Percentiles rank a stretch among this genome's conserved stretches.
Evolutionary conservation across 2,888 invertebrate species (phyloP).

Genomic region (Coleophora deauratella): DNA sequence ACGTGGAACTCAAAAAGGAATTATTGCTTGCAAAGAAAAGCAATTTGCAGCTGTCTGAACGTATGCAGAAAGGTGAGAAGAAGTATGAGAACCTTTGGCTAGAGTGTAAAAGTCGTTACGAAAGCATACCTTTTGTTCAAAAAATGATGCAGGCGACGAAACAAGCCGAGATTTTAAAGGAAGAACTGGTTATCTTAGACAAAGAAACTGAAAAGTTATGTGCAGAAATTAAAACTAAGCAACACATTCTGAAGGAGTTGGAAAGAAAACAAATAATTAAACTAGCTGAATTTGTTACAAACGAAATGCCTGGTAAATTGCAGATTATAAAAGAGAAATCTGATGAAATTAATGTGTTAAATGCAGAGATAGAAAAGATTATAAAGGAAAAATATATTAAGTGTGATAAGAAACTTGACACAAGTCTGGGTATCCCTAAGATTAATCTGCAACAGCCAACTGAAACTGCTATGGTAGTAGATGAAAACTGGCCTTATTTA

Average conservation of each 20-base stretch:
- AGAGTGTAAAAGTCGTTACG: conserved; percentile 40
- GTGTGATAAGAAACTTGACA: neutral
- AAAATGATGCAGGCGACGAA: conserved; percentile 29
- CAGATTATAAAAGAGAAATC: conserved; percentile 28
- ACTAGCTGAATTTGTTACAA: conserved; percentile 39
- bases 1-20: conserved; percentile 46
- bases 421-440: neutral
- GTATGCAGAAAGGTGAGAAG: conserved; percentile 33
- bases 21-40: conserved; percentile 36
- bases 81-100: conserved; percentile 52
- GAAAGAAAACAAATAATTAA: conserved; percentile 37
- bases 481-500: conserved; percentile 23
- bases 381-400: conserved; percentile 4
- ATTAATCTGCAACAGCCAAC: conserved; percentile 4
- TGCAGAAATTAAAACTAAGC: conserved; percentile 31
- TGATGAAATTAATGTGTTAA: conserved; percentile 23
- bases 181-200: conserved; percentile 26
- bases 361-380: conserved; percentile 22
- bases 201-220: conserved; percentile 25
- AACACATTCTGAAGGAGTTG: conserved; percentile 19
- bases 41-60: conserved; percentile 30
- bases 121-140: conserved; percentile 48
- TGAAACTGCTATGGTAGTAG: conserved; percentile 12
- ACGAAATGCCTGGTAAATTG: conserved; percentile 32
- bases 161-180: conserved; percentile 24